Percentiles rank a stretch among this genome's conserved stretches.
Conservation (phyloP, 2,797 vertebrate genomes). For the Cheirogaleus major region DNA sequence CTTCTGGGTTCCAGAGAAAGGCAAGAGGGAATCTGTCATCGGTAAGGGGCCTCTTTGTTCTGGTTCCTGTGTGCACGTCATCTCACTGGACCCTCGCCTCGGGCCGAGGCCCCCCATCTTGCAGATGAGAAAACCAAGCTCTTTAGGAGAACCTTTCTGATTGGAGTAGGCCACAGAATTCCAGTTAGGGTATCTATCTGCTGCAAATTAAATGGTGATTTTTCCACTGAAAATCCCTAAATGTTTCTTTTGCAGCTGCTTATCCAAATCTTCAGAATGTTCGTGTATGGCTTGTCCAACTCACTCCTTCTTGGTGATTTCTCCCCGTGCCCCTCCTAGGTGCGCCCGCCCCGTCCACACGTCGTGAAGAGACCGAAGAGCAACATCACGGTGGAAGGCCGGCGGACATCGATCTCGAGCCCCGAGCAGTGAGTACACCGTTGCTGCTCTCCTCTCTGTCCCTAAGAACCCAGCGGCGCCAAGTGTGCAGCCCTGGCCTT, state of each 20-base stretch:
- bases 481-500: background rate
- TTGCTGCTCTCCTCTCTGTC: background rate
- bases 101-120: background rate
- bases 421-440: constrained; percentile 92
- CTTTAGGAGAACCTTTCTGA: background rate
- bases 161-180: rapidly evolving
- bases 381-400: constrained; percentile 90
- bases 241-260: background rate
- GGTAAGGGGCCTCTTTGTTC: background rate
- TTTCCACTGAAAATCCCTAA: background rate
- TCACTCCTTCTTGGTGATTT: constrained; percentile 46
- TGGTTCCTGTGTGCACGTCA: background rate
- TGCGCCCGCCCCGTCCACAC: constrained; percentile 91
- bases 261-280: background rate
- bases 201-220: background rate
- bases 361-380: constrained; percentile 93
- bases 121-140: background rate
- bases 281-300: background rate
- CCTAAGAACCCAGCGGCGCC: background rate
- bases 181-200: background rate
- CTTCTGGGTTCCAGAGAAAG: background rate
- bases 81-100: background rate
- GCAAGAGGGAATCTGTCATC: background rate
- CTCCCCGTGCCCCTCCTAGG: constrained; percentile 75
- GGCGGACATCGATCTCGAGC: constrained; percentile 86